phyloP scores from a whole-genome alignment of 2,113 vertebrate species.

The Argyrosomus japonicus region DNA sequence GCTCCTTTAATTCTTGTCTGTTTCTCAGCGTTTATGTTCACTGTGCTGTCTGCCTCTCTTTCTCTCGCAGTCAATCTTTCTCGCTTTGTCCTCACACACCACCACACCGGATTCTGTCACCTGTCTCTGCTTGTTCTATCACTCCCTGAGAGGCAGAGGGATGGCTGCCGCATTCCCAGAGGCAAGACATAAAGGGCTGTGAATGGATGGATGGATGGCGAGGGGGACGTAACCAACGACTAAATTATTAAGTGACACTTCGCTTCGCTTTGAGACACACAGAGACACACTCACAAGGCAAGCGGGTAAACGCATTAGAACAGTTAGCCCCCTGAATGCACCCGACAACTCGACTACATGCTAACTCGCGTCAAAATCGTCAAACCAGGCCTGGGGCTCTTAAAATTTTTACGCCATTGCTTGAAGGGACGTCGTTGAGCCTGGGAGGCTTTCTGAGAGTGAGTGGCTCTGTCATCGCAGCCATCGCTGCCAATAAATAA shows the following conservation, averaged over 20 bases:
- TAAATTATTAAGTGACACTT: slow-evolving; percentile 84
- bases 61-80: slow-evolving; percentile 45
- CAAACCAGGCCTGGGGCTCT: slow-evolving; percentile 77
- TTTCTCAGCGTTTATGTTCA: slow-evolving; percentile 38
- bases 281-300: slow-evolving; percentile 63
- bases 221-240: slow-evolving; percentile 74
- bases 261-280: slow-evolving; percentile 66
- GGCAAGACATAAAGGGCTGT: slow-evolving; percentile 78
- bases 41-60: slow-evolving; percentile 52
- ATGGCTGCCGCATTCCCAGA: slow-evolving; percentile 76
- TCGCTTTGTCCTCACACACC: slow-evolving; percentile 61
- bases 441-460: slow-evolving; percentile 76
- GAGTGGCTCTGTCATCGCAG: slow-evolving; percentile 80
- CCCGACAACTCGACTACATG: slow-evolving; percentile 80
- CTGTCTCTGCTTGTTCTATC: slow-evolving; percentile 75
- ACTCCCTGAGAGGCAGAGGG: slow-evolving; percentile 64
- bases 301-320: slow-evolving; percentile 80
- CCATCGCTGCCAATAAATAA: slow-evolving; percentile 81
- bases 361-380: slow-evolving; percentile 81
- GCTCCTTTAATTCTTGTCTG: slow-evolving; percentile 43
- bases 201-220: slow-evolving; percentile 74
- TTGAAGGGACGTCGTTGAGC: slow-evolving; percentile 69
- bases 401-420: slow-evolving; percentile 77
- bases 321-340: slow-evolving; percentile 84
- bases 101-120: slow-evolving; percentile 66